These are phyloP conservation scores for Orientallactaga sibirica DNA, from an alignment of 2,797 vertebrate species.

Conservation along the genomic window DNA sequence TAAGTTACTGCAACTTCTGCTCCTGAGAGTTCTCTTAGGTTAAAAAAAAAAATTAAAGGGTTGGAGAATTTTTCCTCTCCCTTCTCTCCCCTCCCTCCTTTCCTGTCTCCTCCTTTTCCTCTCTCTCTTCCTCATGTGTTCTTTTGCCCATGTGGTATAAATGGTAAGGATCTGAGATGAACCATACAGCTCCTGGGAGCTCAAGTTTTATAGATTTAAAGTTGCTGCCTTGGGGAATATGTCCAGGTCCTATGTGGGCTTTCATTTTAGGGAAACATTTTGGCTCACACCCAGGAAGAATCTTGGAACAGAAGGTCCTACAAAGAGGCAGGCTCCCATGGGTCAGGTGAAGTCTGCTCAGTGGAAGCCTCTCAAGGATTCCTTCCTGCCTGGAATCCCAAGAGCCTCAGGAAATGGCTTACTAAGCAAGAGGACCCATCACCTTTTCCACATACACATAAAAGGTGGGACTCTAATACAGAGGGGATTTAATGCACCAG, in stretches of 20 bases:
- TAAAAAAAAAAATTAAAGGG: not conserved
- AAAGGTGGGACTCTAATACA: not conserved
- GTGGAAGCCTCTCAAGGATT: not conserved
- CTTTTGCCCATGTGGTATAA: not conserved
- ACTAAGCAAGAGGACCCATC: not conserved
- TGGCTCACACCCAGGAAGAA: constrained; percentile 16
- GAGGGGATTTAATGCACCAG: not conserved
- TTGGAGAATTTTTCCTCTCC: too few relatives aligned
- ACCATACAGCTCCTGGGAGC: not conserved
- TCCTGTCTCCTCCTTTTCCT: not conserved
- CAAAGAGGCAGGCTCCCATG: not conserved
- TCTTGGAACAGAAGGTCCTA: not conserved
- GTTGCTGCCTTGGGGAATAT: not conserved
- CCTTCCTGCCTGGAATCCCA: not conserved
- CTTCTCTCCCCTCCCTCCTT: not conserved
- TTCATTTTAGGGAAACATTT: constrained; percentile 26
- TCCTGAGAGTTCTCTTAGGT: not conserved
- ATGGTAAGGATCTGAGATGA: not conserved
- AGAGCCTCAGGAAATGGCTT: not conserved
- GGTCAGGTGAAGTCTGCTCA: not conserved
- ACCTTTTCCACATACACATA: not conserved
- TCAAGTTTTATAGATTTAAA: not conserved
- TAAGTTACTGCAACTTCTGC: not conserved
- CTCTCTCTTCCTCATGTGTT: not conserved
- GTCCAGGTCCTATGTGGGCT: not conserved